Conservation (phyloP, 2,888 invertebrate genomes). For the Endotricha flammealis region DNA sequence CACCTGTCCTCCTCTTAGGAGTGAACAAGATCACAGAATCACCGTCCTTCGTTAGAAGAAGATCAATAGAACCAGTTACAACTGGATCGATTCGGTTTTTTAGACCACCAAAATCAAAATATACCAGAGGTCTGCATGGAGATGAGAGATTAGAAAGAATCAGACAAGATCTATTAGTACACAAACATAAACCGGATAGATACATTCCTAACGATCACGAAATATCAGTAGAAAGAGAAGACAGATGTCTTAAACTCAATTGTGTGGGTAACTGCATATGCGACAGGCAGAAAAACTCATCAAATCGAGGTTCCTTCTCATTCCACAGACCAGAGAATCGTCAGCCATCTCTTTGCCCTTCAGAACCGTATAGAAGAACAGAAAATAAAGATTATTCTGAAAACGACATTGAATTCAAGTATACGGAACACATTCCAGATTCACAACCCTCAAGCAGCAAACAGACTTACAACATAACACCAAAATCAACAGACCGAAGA, state of each 20-base stretch:
- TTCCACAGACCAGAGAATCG: constrained; percentile 62
- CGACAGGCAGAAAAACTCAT: constrained; percentile 53
- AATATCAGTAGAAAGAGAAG: constrained; percentile 51
- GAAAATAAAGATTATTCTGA: constrained; percentile 56
- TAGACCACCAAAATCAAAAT: constrained; percentile 65
- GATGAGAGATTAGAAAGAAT: constrained; percentile 69
- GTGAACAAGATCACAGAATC: constrained; percentile 78
- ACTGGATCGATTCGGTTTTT: constrained; percentile 67
- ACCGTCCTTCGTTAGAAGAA: constrained; percentile 56
- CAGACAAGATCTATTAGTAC: constrained; percentile 61
- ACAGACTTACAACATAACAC: constrained; percentile 64
- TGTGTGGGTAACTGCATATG: constrained; percentile 65
- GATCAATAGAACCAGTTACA: constrained; percentile 55
- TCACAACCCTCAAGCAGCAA: constrained; percentile 65
- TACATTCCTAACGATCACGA: constrained; percentile 65
- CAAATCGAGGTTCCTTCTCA: constrained; percentile 64
- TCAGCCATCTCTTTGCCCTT: constrained; percentile 46
- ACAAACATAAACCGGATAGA: constrained; percentile 61
- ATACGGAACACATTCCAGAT: constrained; percentile 66
- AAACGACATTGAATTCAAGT: constrained; percentile 70
- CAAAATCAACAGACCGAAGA: constrained; percentile 65
- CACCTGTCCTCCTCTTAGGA: constrained; percentile 79
- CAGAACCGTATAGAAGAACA: constrained; percentile 42
- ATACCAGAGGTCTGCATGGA: constrained; percentile 64
- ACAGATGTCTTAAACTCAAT: constrained; percentile 52